These are phyloP conservation scores for Acheta domesticus DNA, from an alignment of 2,888 invertebrate genomes.

Conservation along the genomic window DNA sequence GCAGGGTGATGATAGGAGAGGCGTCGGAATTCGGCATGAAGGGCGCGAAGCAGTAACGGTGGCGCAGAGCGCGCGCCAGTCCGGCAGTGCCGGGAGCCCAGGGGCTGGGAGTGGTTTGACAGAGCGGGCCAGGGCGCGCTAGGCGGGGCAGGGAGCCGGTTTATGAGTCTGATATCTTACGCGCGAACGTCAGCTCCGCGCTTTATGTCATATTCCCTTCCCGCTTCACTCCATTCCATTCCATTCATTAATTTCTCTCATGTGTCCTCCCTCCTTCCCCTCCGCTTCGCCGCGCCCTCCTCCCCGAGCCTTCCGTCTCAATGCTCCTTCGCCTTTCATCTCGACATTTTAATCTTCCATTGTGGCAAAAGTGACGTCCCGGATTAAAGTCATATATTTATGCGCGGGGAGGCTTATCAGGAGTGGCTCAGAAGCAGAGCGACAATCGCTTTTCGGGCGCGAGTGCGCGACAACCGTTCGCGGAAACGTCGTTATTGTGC, in stretches of 20 bases:
- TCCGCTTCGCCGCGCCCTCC: not conserved
- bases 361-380: constrained; percentile 18
- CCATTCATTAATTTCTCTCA: constrained; percentile 8
- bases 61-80: too few relatives aligned
- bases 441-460: not conserved
- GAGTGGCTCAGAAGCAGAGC: not conserved
- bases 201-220: constrained; percentile 2
- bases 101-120: not conserved
- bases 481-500: not conserved
- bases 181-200: not conserved
- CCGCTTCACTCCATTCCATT: not conserved
- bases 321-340: constrained; percentile 9
- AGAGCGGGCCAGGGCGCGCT: not conserved
- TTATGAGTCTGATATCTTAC: constrained; percentile 18
- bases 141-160: not conserved
- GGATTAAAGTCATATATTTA: constrained; percentile 18
- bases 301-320: constrained; percentile 7
- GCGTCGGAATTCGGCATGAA: too few relatives aligned
- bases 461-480: not conserved
- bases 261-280: not conserved
- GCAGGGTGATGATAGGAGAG: too few relatives aligned
- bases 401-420: constrained; percentile 4
- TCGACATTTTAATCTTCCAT: constrained; percentile 18
- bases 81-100: too few relatives aligned
- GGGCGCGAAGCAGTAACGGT: too few relatives aligned